Evolutionary conservation across 2,797 vertebrate genomes (phyloP).

Genomic region (Anniella stebbinsi): DNA sequence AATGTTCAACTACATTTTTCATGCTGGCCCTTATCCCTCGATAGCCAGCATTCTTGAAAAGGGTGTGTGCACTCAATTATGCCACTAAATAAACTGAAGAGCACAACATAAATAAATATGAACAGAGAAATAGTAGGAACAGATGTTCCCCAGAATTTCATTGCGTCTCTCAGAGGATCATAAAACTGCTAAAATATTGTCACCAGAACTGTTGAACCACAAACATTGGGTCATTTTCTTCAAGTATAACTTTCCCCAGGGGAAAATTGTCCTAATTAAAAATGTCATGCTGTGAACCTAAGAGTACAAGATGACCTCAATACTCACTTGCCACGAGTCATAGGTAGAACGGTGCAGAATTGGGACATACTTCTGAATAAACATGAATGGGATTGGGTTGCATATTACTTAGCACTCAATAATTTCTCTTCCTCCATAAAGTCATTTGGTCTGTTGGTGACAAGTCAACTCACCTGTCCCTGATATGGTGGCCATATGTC

Average conservation of each 20-base stretch:
- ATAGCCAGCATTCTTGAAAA: not conserved
- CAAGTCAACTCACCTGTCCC: too few species aligned
- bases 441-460: too few species aligned
- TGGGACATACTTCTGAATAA: too few species aligned
- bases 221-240: not conserved
- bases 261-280: not conserved
- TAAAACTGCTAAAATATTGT: constrained; percentile 17
- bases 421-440: too few species aligned
- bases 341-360: not conserved
- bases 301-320: not conserved
- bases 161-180: not conserved
- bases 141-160: constrained; percentile 11
- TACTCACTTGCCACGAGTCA: too few species aligned
- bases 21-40: not conserved
- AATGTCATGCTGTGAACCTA: not conserved
- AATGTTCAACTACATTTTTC: not conserved
- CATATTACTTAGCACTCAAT: too few species aligned
- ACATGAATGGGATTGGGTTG: too few species aligned
- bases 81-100: constrained; percentile 6
- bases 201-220: constrained; percentile 5
- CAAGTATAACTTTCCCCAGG: not conserved
- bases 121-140: constrained; percentile 13
- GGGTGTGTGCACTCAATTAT: not conserved
- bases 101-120: constrained; percentile 21
- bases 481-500: not conserved